Evolutionary conservation across 2,113 vertebrate genomes (phyloP).

Genomic region (Vulpes ferrilata): DNA sequence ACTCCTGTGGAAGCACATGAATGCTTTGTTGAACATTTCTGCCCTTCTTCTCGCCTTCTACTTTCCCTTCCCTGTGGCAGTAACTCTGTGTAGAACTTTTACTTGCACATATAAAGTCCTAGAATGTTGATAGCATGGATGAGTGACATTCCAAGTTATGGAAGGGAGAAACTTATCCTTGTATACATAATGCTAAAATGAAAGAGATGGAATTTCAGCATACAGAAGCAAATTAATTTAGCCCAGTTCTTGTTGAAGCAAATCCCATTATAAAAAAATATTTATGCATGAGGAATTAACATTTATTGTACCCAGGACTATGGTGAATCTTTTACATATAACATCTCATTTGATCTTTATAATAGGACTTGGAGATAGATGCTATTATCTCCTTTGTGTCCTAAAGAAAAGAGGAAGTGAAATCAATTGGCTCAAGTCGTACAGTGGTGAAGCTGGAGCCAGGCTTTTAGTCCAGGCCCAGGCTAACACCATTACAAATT

Average conservation of each 20-base stretch:
- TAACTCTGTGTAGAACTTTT: neutral
- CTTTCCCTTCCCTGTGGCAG: too few relatives aligned
- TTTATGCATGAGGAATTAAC: neutral
- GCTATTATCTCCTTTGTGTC: neutral
- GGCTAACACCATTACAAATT: neutral
- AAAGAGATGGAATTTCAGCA: neutral
- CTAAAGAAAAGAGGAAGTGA: neutral
- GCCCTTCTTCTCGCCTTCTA: neutral
- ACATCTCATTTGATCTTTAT: slow-evolving; percentile 2
- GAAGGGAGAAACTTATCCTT: neutral
- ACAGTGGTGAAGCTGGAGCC: neutral
- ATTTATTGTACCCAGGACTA: neutral
- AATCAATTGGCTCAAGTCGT: neutral
- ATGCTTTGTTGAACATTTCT: neutral
- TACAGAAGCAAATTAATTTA: slow-evolving; percentile 18
- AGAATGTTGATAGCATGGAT: neutral
- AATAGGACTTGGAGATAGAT: neutral
- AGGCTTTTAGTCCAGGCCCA: neutral
- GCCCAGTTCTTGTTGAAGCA: neutral
- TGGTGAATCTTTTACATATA: neutral
- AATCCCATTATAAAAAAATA: slow-evolving; percentile 12
- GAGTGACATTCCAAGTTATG: neutral
- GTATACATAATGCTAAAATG: neutral
- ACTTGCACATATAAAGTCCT: neutral
- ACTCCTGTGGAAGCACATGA: neutral